These are phyloP conservation scores for Gymnopithys bicolor DNA, from an alignment of 2,797 vertebrate species.

Conservation along the genomic window DNA sequence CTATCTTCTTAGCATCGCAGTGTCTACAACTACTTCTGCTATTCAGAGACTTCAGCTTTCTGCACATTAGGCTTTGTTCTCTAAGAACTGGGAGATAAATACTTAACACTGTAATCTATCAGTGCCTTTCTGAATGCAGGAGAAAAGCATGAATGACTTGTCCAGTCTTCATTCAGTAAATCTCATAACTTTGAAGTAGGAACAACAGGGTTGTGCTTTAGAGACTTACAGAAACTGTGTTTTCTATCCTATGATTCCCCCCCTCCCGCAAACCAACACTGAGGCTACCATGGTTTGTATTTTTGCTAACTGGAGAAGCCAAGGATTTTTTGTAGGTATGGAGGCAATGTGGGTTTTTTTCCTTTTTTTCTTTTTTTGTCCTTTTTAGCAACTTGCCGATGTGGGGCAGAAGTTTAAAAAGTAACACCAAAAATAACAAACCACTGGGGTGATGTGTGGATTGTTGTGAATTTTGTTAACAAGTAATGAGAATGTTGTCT, in stretches of 20 bases:
- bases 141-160: slow-evolving; percentile 84
- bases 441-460: slow-evolving; percentile 50
- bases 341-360: background rate
- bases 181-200: slow-evolving; percentile 75
- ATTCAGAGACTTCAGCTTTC: slow-evolving; percentile 82
- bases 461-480: slow-evolving; percentile 35
- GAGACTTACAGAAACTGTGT: slow-evolving; percentile 84
- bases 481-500: slow-evolving; percentile 58
- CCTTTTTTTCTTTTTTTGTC: slow-evolving; percentile 25
- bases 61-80: slow-evolving; percentile 80
- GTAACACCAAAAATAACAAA: slow-evolving; percentile 61
- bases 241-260: slow-evolving; percentile 76
- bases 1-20: slow-evolving; percentile 78
- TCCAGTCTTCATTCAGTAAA: slow-evolving; percentile 77
- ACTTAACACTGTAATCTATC: slow-evolving; percentile 78
- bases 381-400: slow-evolving; percentile 46
- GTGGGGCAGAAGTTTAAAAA: slow-evolving; percentile 37
- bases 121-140: slow-evolving; percentile 85
- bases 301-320: slow-evolving; percentile 79
- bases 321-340: slow-evolving; percentile 72
- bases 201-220: slow-evolving; percentile 84
- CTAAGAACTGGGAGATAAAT: slow-evolving; percentile 80
- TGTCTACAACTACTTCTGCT: slow-evolving; percentile 75
- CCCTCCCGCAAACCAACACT: slow-evolving; percentile 56
- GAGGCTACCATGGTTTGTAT: slow-evolving; percentile 83